Evolutionary conservation across 2,888 invertebrate genomes (phyloP).

Genomic region (Tineola bisselliella): DNA sequence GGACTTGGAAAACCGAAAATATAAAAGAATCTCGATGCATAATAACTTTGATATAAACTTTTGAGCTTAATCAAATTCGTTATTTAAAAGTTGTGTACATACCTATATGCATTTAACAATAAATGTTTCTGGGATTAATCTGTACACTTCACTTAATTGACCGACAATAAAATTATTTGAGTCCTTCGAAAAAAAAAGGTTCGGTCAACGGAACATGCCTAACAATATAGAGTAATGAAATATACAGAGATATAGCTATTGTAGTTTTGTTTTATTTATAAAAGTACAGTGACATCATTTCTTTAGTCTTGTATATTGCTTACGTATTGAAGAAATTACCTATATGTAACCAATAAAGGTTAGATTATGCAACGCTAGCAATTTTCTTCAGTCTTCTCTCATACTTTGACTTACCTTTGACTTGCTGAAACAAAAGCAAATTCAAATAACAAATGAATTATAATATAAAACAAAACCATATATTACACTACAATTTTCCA

Average conservation of each 20-base stretch:
- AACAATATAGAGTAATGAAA: background rate
- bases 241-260: background rate
- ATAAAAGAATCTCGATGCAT: no score
- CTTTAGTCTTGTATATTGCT: no score
- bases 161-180: conserved; percentile 5
- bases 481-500: conserved; percentile 12
- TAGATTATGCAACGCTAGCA: no score
- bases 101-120: background rate
- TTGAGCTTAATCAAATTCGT: background rate
- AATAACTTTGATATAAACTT: no score
- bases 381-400: no score
- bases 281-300: no score
- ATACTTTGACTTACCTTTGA: no score
- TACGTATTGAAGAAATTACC: no score
- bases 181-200: background rate
- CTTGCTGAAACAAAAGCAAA: no score
- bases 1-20: no score
- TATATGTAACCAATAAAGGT: no score
- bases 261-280: no score
- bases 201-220: background rate
- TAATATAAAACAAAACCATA: background rate
- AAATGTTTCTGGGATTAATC: conserved; percentile 29
- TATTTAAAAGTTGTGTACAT: background rate
- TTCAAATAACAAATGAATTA: background rate
- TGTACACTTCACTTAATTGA: conserved; percentile 43